phyloP scores from a whole-genome alignment of 2,888 invertebrate species.

The Macaria liturata region DNA sequence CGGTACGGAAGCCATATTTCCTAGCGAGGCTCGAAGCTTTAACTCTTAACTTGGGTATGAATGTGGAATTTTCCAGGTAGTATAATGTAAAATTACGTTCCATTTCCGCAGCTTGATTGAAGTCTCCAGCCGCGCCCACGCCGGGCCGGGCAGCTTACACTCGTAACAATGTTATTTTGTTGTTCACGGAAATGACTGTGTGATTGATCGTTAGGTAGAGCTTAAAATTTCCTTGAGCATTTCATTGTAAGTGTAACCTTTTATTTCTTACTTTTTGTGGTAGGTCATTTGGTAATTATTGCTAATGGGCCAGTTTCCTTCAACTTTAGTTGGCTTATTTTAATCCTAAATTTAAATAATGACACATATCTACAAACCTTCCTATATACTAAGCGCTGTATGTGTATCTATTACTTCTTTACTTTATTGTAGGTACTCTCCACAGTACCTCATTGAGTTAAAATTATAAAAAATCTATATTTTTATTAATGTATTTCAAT shows the following conservation, averaged over 20 bases:
- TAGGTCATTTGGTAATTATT: no score
- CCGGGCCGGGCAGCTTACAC: conserved; percentile 25
- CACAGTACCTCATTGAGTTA: no score
- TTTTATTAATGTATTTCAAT: no score
- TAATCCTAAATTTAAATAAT: no score
- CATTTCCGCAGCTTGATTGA: conserved; percentile 71
- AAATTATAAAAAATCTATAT: no score
- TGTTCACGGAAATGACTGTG: conserved; percentile 36
- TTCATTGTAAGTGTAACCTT: conserved; percentile 1
- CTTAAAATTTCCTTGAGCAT: conserved; percentile 12
- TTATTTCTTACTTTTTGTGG: no score
- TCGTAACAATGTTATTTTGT: conserved; percentile 36
- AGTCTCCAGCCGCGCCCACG: conserved; percentile 55
- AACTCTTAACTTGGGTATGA: conserved; percentile 27
- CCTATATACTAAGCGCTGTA: no score
- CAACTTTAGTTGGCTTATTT: no score
- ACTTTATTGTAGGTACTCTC: no score
- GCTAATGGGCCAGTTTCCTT: no score
- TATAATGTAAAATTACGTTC: conserved; percentile 66
- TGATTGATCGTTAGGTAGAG: conserved; percentile 41
- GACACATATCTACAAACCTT: no score
- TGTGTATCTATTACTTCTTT: no score
- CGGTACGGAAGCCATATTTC: conserved; percentile 12
- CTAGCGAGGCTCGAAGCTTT: conserved; percentile 19
- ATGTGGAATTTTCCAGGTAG: conserved; percentile 48